A percentile compares a stretch with the other conserved stretches of the same genome.
These are phyloP conservation scores for Pseudonaja textilis DNA, from an alignment of 2,113 vertebrate species.

Conservation along the genomic window DNA sequence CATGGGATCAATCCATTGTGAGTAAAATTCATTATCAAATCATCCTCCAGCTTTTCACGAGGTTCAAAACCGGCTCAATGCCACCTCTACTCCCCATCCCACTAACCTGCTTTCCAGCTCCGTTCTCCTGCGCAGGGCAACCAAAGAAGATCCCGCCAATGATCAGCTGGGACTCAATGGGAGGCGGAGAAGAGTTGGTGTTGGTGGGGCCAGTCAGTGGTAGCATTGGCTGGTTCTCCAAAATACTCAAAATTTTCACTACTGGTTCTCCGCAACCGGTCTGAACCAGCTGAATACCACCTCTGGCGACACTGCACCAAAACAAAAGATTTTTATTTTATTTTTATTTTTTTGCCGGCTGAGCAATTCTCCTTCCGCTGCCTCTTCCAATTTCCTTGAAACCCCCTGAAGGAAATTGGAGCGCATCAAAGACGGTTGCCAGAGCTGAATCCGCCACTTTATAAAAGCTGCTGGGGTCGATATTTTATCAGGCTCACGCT, in stretches of 20 bases:
- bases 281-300: no score
- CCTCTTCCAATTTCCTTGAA: accelerated
- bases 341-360: accelerated
- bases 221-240: no score
- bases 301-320: not conserved
- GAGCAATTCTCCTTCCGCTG: accelerated
- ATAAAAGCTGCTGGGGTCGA: not conserved
- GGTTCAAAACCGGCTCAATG: no score
- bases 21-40: not conserved
- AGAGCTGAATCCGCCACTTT: not conserved
- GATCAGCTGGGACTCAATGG: no score
- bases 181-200: no score
- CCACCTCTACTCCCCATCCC: no score
- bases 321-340: not conserved
- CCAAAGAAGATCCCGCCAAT: no score
- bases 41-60: accelerated
- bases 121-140: no score
- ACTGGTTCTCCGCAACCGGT: no score
- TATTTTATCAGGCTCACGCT: slow-evolving; percentile 15
- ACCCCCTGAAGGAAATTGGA: not conserved
- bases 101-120: no score
- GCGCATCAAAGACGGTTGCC: slow-evolving; percentile 7
- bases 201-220: no score
- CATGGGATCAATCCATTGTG: not conserved
- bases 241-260: no score